Base-by-base conservation (phyloP, 2,888 invertebrate genomes). In the Perithous albicinctus region DNA sequence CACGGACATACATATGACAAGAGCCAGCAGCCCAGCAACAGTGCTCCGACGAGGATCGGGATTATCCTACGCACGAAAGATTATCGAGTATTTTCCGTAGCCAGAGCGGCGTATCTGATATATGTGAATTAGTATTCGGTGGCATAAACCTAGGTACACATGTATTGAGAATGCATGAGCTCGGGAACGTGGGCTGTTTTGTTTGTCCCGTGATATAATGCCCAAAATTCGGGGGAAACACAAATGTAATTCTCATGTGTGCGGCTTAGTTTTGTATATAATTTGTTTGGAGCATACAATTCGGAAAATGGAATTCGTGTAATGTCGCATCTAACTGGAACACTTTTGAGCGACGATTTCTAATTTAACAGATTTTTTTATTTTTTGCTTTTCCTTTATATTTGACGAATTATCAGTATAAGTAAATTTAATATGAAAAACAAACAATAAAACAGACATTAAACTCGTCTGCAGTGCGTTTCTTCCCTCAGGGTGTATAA, bases 11-110 rank as follows among this genome's bases (percentile, higher is more conserved):
- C 46, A 46, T n/a, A n/a, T 48, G 72, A 59, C 61, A 48, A 35
- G 29, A 69, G 32, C 67, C 67, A 59, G 32, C 59, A 35, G 32
- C 59, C 51, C 67, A 67, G 43, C 77, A 81, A 81, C 81, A 48
- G 69, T 78, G 63, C 56, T 63, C 80, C 82, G 78, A 80, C 84
- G 63, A 79, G 86, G 84, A 85, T 87, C 84, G 41, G 88, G 88
- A 88, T 88, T 86, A 88, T 86, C 87, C 86, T 82, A 70, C 84
- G n/a, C n/a, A 76, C 77, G 82, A 70, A 80, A 85, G 87, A 87
- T 86, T 85, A 86, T 77, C 43, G 54, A 35, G 63, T 75, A 84
- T 82, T 82, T 85, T 81, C 70, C 51, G 70, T 75, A 75, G 76
- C 35, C 26, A 35, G 18, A 54, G 35, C 67, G 54, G n/a, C 38